Evolutionary conservation across 2,797 vertebrate species (phyloP), one percentile per base, ranked within the genome.

Genomic region (Sebastes melanostomus): DNA sequence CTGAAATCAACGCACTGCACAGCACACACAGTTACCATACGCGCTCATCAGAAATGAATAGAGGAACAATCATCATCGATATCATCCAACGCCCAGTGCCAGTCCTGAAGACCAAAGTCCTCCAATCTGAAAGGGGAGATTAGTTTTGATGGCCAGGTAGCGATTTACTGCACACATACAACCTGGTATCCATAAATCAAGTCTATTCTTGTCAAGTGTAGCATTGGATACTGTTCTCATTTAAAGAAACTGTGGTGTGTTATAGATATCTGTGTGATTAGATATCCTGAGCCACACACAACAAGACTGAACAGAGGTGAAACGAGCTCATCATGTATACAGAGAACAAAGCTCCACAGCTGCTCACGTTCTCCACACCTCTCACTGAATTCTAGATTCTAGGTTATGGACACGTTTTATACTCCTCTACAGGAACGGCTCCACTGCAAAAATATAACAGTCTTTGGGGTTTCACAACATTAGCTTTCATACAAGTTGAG

Each of bases 31-130:
- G 77, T 87, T 90, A 93, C 93, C 94, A 82, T 74, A 75, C 6
- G 91, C 90, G 94, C 86, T 95, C 93, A 95, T 98, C 96, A 98
- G 95, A 99, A 98, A 97, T 97, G 96, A 97, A 98, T 84, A 71
- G 91, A 98, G 89, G 96, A 95, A 96, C 96, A 96, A 93, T 96
- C 97, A 93, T 97, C 97, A 94, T 97, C 96, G 91, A 96, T 93
- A 95, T 98, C 97, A 97, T 99, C 97, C 96, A 98, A 93, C 34
- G 97, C 96, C 98, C 97, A 99, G 95, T 97, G 96, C 97, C 97
- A 98, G 96, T 99, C 97, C 94, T 97, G 97, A 94, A 98, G 96
- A 92, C 97, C 95, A 88, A 96, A 94, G 95, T 97, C 97, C 94
- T 97, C 96, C 92, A 96, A 94, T 97, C 98, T 99, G 97, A 88